Evolutionary conservation across 2,113 vertebrate genomes (phyloP).

Genomic region (Nettapus auritus): DNA sequence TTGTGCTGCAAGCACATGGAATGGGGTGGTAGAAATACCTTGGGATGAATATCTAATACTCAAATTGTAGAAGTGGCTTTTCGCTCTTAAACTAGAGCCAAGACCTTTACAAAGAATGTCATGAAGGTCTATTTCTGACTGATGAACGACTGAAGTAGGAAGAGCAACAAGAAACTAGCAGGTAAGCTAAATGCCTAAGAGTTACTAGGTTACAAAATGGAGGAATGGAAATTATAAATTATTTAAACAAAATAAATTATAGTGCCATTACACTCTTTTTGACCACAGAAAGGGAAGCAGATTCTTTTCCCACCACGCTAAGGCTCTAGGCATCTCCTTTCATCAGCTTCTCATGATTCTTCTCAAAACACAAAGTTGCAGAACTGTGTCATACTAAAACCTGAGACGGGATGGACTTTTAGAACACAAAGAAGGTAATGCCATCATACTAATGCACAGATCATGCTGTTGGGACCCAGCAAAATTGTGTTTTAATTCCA

Average conservation of each 20-base stretch:
- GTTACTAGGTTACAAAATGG: not conserved
- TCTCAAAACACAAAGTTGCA: conserved; percentile 18
- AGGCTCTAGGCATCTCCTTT: not conserved
- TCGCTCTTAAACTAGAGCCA: not conserved
- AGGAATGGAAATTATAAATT: not conserved
- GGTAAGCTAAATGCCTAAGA: not conserved
- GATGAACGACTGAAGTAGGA: not conserved
- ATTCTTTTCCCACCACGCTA: not conserved
- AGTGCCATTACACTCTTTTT: not conserved
- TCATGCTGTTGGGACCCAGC: not conserved
- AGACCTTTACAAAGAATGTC: not conserved
- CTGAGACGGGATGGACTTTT: not conserved
- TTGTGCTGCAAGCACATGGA: not conserved
- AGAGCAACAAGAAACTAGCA: not conserved
- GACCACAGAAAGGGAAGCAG: not conserved
- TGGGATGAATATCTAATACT: not conserved
- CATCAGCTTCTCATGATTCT: not conserved
- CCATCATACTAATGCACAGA: not conserved
- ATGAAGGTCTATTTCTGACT: not conserved
- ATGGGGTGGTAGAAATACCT: not conserved
- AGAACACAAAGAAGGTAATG: not conserved
- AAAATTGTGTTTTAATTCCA: not conserved
- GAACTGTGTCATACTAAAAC: not conserved
- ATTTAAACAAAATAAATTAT: not conserved
- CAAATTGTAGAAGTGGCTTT: not conserved